phyloP scores from a whole-genome alignment of 1,140 invertebrate species.

The Drosophila setifemur region DNA sequence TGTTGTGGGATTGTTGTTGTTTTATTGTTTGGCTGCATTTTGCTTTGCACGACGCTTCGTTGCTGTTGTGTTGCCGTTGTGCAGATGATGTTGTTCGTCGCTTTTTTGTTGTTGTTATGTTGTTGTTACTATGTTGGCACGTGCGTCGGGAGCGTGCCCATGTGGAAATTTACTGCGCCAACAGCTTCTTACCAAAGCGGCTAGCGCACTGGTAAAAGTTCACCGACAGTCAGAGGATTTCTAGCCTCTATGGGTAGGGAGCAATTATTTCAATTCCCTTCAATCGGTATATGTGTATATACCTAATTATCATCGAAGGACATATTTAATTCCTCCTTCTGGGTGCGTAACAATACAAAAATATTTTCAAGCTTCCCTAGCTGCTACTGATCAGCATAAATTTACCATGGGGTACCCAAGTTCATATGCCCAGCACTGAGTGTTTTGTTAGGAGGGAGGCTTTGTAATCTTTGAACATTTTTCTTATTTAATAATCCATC shows the following conservation, averaged over 20 bases:
- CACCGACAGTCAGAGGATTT: too few relatives aligned
- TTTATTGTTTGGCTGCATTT: conserved; percentile 44
- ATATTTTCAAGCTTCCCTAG: not conserved
- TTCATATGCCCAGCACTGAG: not conserved
- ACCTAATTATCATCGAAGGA: too few relatives aligned
- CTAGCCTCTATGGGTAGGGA: too few relatives aligned
- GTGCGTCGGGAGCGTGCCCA: conserved; percentile 43
- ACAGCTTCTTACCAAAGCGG: not conserved
- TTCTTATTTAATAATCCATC: conserved; percentile 61
- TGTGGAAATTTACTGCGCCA: conserved; percentile 48
- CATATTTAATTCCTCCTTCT: too few relatives aligned
- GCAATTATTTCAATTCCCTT: too few relatives aligned
- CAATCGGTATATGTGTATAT: too few relatives aligned
- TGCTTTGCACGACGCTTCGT: conserved; percentile 40
- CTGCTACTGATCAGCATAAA: not conserved
- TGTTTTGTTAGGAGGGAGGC: conserved; percentile 11
- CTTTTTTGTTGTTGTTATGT: not conserved
- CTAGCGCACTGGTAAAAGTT: not conserved
- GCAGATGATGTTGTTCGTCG: conserved; percentile 9
- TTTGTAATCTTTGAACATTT: conserved; percentile 46
- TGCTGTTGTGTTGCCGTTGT: conserved; percentile 11
- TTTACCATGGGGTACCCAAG: conserved; percentile 28
- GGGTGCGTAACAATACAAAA: too few relatives aligned
- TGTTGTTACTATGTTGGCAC: conserved; percentile 44
- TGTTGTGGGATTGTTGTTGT: conserved; percentile 24